Conservation (phyloP, 1,140 invertebrate species). For the Ceratina japonica region DNA sequence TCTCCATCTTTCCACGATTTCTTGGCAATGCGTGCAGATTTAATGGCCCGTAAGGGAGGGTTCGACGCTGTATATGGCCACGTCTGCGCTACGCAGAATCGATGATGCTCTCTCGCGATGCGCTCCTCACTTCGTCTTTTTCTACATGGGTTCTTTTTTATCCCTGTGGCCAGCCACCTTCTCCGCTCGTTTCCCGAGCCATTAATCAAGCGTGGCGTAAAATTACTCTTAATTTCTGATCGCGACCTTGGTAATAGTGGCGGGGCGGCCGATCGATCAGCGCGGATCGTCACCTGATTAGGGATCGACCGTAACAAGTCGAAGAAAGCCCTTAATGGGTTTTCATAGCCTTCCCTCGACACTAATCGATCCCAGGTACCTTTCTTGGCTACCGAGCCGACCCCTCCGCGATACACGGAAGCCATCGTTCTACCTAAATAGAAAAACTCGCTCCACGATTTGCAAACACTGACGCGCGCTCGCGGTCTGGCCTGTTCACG, state of each 20-base stretch:
- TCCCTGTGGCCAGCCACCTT: not conserved
- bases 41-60: slow-evolving; percentile 58
- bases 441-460: not conserved
- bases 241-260: slow-evolving; percentile 33
- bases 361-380: slow-evolving; percentile 26
- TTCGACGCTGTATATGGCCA: slow-evolving; percentile 46
- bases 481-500: not conserved
- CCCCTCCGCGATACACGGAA: slow-evolving; percentile 37
- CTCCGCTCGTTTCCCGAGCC: not conserved
- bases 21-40: slow-evolving; percentile 48
- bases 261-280: slow-evolving; percentile 34
- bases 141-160: not conserved
- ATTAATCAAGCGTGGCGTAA: slow-evolving; percentile 44
- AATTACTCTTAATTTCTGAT: slow-evolving; percentile 38
- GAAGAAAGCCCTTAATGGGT: slow-evolving; percentile 15
- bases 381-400: slow-evolving; percentile 11
- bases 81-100: slow-evolving; percentile 41
- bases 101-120: slow-evolving; percentile 44
- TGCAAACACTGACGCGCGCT: not conserved
- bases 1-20: slow-evolving; percentile 37
- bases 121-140: not conserved
- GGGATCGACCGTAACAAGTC: slow-evolving; percentile 1
- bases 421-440: not conserved
- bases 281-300: slow-evolving; percentile 41
- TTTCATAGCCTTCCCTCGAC: not conserved